phyloP scores from a whole-genome alignment of 2,888 invertebrate genomes.

The Cerastis rubricosa region DNA sequence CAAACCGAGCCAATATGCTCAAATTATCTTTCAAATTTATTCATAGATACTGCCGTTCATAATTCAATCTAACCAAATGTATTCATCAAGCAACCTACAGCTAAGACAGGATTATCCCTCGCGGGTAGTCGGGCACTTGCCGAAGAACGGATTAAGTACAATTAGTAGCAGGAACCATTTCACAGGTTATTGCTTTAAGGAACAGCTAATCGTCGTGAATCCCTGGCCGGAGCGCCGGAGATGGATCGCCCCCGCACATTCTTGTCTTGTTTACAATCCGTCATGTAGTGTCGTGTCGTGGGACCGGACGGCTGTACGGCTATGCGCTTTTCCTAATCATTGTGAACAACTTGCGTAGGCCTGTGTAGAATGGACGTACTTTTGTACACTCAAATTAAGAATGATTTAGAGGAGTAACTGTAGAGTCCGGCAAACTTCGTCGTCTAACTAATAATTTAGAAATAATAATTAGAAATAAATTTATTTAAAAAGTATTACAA shows the following conservation, averaged over 20 bases:
- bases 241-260: slow-evolving; percentile 81
- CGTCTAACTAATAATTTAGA: too few relatives aligned
- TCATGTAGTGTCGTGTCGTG: slow-evolving; percentile 73
- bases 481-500: too few relatives aligned
- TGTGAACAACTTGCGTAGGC: slow-evolving; percentile 70
- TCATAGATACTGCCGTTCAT: slow-evolving; percentile 40
- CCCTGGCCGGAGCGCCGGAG: slow-evolving; percentile 72
- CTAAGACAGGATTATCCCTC: slow-evolving; percentile 64
- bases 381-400: slow-evolving; percentile 51
- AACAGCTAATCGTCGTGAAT: slow-evolving; percentile 74
- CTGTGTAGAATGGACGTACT: slow-evolving; percentile 51
- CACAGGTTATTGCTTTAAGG: slow-evolving; percentile 74
- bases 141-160: slow-evolving; percentile 76
- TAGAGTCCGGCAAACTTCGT: slow-evolving; percentile 28
- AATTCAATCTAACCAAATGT: slow-evolving; percentile 53
- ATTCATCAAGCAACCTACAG: slow-evolving; percentile 53
- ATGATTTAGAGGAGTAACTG: slow-evolving; percentile 46
- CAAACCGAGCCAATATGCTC: slow-evolving; percentile 29
- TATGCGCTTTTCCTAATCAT: slow-evolving; percentile 70
- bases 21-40: slow-evolving; percentile 49
- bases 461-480: too few relatives aligned
- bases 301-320: slow-evolving; percentile 64
- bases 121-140: slow-evolving; percentile 47
- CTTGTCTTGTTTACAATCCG: slow-evolving; percentile 77
- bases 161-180: slow-evolving; percentile 78